Evolutionary conservation across 2,797 vertebrate genomes (phyloP), one percentile per base, ranked within the genome.

Genomic region (Fistularia commersonii): DNA sequence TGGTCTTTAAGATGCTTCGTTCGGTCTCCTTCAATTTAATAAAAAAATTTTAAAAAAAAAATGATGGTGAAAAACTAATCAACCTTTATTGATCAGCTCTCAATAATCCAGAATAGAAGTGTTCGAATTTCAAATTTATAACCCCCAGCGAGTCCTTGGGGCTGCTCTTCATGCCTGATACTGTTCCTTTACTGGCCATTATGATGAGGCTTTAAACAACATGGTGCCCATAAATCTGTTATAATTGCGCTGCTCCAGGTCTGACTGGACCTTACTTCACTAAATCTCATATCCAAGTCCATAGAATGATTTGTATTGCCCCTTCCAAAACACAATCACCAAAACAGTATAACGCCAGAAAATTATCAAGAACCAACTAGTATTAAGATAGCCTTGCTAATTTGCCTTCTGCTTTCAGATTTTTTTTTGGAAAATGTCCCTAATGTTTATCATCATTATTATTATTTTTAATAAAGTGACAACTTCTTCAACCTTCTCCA

Each of bases 151-250:
- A 69, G 64, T 71, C 66, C 52, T 75, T 62, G 54, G 34, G 52
- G 45, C 41, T 54, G 42, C 45, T 66, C 59, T 62, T 61, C 59
- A 40, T 56, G 68, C 54, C 54, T 53, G 76, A 74, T 67, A 76
- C 73, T 61, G 40, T 64, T 64, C 52, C 45, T 76, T 76, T 66
- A 64, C 68, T 56, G 60, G 51, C 61, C 64, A 61, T 66, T 71
- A 72, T 86, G 80, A 88, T 81, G 74, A 78, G 45, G 51, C 64
- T 77, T 84, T 80, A 81, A 87, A 59, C 71, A 77, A 69, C 32
- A 15, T 32, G 59, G 51, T 11, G 51, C 61, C 70, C 48, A 61
- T 87, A 87, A 84, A 90, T 87, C 78, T 82, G 61, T 60, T 54
- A 9, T 8, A 69, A 85, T 77, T 81, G 66, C 70, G 53, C 56